A percentile compares a stretch with the other conserved stretches of the same genome.
Evolutionary conservation across 2,113 vertebrate species (phyloP).

Genomic region (Pteropus alecto): DNA sequence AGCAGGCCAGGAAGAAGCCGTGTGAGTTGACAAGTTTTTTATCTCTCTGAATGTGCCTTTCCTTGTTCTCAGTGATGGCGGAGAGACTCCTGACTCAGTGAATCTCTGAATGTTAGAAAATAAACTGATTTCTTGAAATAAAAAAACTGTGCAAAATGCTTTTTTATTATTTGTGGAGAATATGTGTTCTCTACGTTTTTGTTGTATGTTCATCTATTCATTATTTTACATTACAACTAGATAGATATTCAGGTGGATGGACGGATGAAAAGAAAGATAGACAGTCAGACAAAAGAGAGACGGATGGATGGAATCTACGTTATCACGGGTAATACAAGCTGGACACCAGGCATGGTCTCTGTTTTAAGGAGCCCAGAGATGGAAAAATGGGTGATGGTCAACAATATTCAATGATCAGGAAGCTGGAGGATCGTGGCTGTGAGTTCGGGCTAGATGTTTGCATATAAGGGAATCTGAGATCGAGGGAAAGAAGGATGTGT

Average conservation of each 20-base stretch:
- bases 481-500: not conserved
- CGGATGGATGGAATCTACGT: fast-evolving
- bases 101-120: not conserved
- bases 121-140: not conserved
- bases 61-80: not conserved
- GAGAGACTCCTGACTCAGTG: not conserved
- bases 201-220: not conserved
- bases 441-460: too few relatives aligned
- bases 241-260: not conserved
- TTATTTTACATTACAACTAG: not conserved
- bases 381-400: not conserved
- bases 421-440: too few relatives aligned
- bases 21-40: not conserved
- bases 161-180: not conserved
- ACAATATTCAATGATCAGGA: not conserved
- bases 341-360: too few relatives aligned
- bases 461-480: not conserved
- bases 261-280: not conserved
- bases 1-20: not conserved
- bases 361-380: not conserved
- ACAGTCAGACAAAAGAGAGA: not conserved
- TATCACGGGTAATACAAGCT: not conserved
- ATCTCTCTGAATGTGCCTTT: not conserved
- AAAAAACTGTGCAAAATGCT: not conserved
- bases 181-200: not conserved